Conservation (phyloP, 2,113 vertebrate species). For the Platysternon megacephalum region DNA sequence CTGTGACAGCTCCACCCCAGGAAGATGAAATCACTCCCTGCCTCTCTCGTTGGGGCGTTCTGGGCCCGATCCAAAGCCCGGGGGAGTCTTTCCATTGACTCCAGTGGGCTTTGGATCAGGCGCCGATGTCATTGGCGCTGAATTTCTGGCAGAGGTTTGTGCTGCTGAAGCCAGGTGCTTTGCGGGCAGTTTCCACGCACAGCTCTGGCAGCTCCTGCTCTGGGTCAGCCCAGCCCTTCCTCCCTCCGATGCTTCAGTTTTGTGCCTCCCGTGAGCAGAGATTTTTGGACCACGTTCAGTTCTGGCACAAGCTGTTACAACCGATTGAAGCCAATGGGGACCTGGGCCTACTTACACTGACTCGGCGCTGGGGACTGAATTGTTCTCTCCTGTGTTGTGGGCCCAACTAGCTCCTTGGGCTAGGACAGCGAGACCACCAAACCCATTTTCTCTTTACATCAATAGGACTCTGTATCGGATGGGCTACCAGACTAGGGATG, state of each 20-base stretch:
- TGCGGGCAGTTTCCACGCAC: background rate
- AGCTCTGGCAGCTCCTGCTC: background rate
- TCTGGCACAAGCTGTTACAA: background rate
- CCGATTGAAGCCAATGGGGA: background rate
- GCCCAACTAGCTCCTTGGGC: background rate
- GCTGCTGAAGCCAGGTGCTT: background rate
- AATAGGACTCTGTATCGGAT: background rate
- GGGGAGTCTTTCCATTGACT: background rate
- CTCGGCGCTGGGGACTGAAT: background rate
- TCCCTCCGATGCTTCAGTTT: background rate
- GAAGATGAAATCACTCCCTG: background rate
- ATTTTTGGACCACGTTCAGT: background rate
- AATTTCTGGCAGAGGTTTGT: background rate
- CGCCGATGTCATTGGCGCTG: background rate
- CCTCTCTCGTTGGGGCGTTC: background rate
- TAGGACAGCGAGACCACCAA: background rate
- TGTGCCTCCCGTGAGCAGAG: background rate
- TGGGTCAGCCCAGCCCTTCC: background rate
- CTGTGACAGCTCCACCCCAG: background rate
- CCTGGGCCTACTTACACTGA: background rate
- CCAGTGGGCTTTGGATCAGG: background rate
- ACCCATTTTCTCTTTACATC: background rate
- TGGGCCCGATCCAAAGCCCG: background rate
- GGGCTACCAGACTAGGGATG: background rate
- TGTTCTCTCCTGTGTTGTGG: background rate